phyloP scores from a whole-genome alignment of 2,797 vertebrate genomes.

The Synaphobranchus kaupii region DNA sequence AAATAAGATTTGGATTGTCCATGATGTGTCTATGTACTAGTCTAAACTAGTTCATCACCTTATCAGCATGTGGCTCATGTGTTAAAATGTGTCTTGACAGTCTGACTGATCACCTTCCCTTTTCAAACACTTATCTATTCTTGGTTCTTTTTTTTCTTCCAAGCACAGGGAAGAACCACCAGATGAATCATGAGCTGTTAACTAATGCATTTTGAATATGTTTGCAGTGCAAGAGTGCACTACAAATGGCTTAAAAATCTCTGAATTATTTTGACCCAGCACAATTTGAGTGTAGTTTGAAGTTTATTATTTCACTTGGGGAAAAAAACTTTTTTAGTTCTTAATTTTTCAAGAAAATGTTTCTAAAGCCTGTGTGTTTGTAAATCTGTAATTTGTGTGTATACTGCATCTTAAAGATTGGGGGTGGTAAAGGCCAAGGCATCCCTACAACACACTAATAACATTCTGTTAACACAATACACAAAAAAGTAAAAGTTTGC shows the following conservation, averaged over 20 bases:
- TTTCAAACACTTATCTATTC: constrained; percentile 36
- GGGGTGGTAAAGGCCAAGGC: background rate
- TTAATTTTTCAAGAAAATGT: no score
- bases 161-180: constrained; percentile 77
- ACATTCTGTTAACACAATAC: constrained; percentile 1
- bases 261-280: no score
- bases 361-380: no score
- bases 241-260: no score
- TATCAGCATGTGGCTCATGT: no score
- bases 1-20: no score
- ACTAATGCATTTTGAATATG: background rate
- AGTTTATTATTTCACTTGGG: background rate
- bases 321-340: background rate
- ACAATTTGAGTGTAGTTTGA: background rate
- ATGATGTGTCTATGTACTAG: no score
- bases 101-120: constrained; percentile 66
- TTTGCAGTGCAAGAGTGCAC: background rate
- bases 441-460: background rate
- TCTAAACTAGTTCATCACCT: no score
- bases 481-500: constrained; percentile 16
- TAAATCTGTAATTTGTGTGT: background rate
- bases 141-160: constrained; percentile 48
- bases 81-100: constrained; percentile 48
- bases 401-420: background rate
- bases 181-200: constrained; percentile 66